A percentile compares a stretch with the other conserved stretches of the same genome.
These are phyloP conservation scores for Bombus pascuorum DNA, from an alignment of 1,140 invertebrate genomes.

Conservation along the genomic window DNA sequence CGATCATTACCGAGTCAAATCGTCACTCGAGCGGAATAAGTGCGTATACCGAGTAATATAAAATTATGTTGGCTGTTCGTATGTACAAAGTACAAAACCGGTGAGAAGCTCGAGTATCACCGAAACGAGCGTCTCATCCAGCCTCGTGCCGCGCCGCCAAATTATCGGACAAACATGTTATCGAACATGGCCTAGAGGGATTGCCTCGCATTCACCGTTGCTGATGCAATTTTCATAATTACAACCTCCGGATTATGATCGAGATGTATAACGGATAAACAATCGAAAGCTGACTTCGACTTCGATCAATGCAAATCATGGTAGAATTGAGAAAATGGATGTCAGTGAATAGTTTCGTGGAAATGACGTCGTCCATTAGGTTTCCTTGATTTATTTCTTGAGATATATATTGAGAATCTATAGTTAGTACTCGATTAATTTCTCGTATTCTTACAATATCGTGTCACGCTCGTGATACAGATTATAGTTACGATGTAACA, in stretches of 20 bases:
- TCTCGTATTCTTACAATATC: not conserved
- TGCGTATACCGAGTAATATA: slow-evolving; percentile 46
- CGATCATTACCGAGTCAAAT: slow-evolving; percentile 69
- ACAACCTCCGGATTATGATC: not conserved
- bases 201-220: not conserved
- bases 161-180: not conserved
- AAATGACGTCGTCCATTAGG: not conserved
- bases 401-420: not conserved
- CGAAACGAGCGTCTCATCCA: not conserved
- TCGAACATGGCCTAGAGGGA: not conserved
- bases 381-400: not conserved
- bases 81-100: not conserved
- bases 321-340: not conserved
- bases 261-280: not conserved
- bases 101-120: not conserved
- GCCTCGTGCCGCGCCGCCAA: not conserved
- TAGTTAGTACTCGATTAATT: not conserved
- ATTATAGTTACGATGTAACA: not conserved
- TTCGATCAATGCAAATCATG: not conserved
- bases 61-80: slow-evolving; percentile 19
- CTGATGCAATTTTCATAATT: slow-evolving; percentile 1
- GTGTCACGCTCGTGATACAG: not conserved
- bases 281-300: not conserved
- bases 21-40: slow-evolving; percentile 71
- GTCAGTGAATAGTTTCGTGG: not conserved